phyloP scores from a whole-genome alignment of 2,797 vertebrate species.

The Rhinoraja longicauda region DNA sequence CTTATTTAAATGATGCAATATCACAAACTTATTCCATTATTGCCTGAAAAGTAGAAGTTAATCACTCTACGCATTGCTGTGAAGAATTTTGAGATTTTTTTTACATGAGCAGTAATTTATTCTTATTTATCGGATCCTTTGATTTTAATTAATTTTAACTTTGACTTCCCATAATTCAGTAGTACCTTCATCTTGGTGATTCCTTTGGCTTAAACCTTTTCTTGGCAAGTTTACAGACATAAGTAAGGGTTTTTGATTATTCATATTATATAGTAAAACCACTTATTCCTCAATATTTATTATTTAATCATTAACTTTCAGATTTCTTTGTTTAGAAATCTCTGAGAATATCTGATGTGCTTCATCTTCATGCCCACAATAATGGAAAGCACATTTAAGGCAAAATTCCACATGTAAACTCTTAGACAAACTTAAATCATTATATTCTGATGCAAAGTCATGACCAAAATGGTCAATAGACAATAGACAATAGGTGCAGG shows the following conservation, averaged over 20 bases:
- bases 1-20: too few relatives aligned
- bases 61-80: too few relatives aligned
- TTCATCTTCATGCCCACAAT: background rate
- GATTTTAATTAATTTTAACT: background rate
- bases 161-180: background rate
- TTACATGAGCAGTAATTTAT: background rate
- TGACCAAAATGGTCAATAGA: too few relatives aligned
- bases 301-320: background rate
- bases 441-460: too few relatives aligned
- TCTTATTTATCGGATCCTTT: background rate
- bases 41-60: too few relatives aligned
- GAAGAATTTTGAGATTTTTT: background rate
- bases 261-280: background rate
- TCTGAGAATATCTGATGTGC: background rate
- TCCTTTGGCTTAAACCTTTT: background rate
- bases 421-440: background rate
- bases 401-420: background rate
- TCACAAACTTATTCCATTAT: too few relatives aligned
- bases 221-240: too few relatives aligned
- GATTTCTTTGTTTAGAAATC: background rate
- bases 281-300: background rate
- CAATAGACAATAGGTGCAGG: too few relatives aligned
- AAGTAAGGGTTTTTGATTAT: background rate
- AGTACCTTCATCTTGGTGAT: background rate
- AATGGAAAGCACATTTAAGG: background rate